phyloP scores from a whole-genome alignment of 1,140 invertebrate species.

The Episyrphus balteatus region DNA sequence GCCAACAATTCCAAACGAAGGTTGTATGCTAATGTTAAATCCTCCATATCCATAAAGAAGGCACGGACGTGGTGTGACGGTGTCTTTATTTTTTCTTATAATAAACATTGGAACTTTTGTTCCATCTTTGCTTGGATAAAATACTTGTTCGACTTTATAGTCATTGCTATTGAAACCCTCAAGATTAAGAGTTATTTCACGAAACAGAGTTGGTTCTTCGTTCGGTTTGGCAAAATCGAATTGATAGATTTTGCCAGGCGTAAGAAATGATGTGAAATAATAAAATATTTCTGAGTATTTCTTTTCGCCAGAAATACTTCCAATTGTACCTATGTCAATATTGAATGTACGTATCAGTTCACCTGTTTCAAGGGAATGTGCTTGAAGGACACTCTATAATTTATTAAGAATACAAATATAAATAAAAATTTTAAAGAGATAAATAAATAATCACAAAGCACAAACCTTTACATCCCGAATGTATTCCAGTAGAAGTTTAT shows the following conservation, averaged over 20 bases:
- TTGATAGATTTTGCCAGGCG: slow-evolving; percentile 76
- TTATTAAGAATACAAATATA: slow-evolving; percentile 8
- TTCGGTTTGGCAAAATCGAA: slow-evolving; percentile 63
- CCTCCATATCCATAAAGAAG: slow-evolving; percentile 96
- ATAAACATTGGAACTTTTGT: slow-evolving; percentile 98
- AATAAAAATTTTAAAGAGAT: neutral
- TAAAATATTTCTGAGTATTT: slow-evolving; percentile 87
- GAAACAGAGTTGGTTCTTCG: slow-evolving; percentile 51
- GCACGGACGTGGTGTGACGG: slow-evolving; percentile 55
- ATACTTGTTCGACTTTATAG: slow-evolving; percentile 83
- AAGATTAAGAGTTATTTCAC: slow-evolving; percentile 59
- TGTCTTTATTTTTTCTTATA: slow-evolving; percentile 64
- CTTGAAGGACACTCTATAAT: slow-evolving; percentile 69
- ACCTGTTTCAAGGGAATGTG: slow-evolving; percentile 68
- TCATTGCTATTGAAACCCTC: slow-evolving; percentile 68
- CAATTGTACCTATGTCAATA: slow-evolving; percentile 77
- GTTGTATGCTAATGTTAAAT: slow-evolving; percentile 86
- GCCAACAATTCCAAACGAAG: slow-evolving; percentile 49
- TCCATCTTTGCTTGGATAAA: slow-evolving; percentile 90
- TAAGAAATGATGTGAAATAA: slow-evolving; percentile 86
- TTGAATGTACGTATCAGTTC: slow-evolving; percentile 59
- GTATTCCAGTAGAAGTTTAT: slow-evolving; percentile 86
- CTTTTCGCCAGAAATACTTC: slow-evolving; percentile 72
- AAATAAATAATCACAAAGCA: slow-evolving; percentile 1
- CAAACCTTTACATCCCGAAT: slow-evolving; percentile 88